Evolutionary conservation across 2,113 vertebrate species (phyloP).

Genomic region (Corydoras sp.): DNA sequence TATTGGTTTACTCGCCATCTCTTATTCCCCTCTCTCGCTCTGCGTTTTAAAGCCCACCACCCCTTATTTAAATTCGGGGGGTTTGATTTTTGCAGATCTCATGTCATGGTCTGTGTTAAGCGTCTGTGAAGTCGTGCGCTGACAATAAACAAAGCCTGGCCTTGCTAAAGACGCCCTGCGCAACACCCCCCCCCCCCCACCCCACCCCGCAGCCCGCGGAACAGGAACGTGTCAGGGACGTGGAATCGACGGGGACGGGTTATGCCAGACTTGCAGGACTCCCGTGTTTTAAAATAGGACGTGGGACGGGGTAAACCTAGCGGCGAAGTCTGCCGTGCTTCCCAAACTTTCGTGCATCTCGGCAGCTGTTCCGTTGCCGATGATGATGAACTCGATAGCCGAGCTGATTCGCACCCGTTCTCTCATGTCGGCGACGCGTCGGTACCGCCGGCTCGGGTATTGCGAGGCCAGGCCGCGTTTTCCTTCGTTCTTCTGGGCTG

Average conservation of each 20-base stretch:
- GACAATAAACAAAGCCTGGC: conserved; percentile 43
- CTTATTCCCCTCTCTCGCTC: background rate
- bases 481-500: background rate
- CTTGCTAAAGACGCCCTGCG: conserved; percentile 37
- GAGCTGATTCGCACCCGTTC: conserved; percentile 14
- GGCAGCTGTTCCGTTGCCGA: background rate
- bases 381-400: conserved; percentile 23
- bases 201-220: background rate
- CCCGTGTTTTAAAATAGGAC: no score
- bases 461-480: background rate
- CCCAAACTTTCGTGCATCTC: conserved; percentile 13
- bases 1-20: conserved; percentile 19
- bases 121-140: conserved; percentile 31
- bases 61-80: conserved; percentile 40
- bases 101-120: conserved; percentile 8
- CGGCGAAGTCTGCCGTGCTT: background rate
- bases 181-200: background rate
- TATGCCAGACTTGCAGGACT: background rate
- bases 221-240: conserved; percentile 10
- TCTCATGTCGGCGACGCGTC: conserved; percentile 1
- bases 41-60: conserved; percentile 43
- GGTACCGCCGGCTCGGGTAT: background rate
- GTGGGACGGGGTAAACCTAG: background rate
- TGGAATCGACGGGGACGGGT: conserved; percentile 22
- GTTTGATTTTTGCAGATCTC: conserved; percentile 38